Percentiles rank a stretch among this genome's conserved stretches.
phyloP scores from a whole-genome alignment of 2,113 vertebrate genomes.

The Gadus macrocephalus region DNA sequence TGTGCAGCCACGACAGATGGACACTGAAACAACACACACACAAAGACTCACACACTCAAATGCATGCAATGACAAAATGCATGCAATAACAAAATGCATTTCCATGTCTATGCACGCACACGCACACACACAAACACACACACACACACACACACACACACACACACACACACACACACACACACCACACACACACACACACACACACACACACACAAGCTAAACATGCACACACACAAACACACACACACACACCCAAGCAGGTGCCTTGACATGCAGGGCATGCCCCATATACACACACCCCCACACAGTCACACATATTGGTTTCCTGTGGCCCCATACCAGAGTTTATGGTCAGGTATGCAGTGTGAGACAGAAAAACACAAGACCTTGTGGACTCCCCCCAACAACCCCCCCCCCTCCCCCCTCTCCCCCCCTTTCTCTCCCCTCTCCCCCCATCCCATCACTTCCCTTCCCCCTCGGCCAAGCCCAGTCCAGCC shows the following conservation, averaged over 20 bases:
- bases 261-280: no score
- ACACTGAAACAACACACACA: no score
- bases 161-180: no score
- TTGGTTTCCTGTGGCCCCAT: slow-evolving; percentile 15
- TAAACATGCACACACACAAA: no score
- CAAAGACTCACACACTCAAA: no score
- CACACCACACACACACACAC: neutral
- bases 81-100: no score
- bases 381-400: no score
- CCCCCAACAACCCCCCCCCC: slow-evolving; percentile 31
- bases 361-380: no score
- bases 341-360: neutral
- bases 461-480: neutral
- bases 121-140: slow-evolving; percentile 18
- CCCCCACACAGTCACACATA: no score
- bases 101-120: slow-evolving; percentile 24
- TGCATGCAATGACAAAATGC: no score
- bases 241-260: slow-evolving; percentile 7
- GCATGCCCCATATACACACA: no score
- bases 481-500: slow-evolving; percentile 16
- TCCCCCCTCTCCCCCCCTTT: slow-evolving; percentile 28
- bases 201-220: no score
- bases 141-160: neutral
- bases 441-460: slow-evolving; percentile 47
- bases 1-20: neutral